Evolutionary conservation across 2,888 invertebrate genomes (phyloP), one percentile per base, ranked within the genome.

Genomic region (Epinotia nisella): DNA sequence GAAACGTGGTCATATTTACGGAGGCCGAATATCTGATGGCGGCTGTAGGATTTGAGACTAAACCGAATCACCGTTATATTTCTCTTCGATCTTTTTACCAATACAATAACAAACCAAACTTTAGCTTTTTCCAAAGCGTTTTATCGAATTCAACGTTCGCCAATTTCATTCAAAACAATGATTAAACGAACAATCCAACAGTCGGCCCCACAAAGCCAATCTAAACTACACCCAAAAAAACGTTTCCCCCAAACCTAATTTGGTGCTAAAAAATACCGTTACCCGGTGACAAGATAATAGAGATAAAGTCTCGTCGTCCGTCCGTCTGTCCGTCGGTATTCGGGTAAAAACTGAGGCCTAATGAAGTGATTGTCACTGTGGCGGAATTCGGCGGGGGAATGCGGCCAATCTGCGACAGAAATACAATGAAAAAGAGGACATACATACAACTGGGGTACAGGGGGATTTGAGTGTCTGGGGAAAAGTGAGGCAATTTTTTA

Each of bases 361-460:
- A 88, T 87, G 85, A 86, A 87, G 86, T 80, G 85, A 84, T 87
- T 87, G 84, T 76, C 88, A 80, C 86, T 75, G 49, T 15, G 53
- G 53, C 85, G 75, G 39, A 49, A 49, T 49, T 7, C 49, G 5
- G 49, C 15, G 45, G 17, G 21, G 72, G 70, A 75, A 78, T 77
- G 76, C 62, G 71, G 45, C 58, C 58, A 58, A 58, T 58, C 58
- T 58, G 35, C 29, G 35, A 58, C 35, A 58, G 35, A 58, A 35
- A 55, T 58, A 58, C 58, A 58, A 35, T 58, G 49, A 56, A 56
- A 56, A n/a, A 29, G 5, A 15, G 29, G 58, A n/a, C n/a, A n/a
- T n/a, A 29, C 2, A n/a, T n/a, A 58, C 35, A 58, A 15, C n/a
- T 58, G 35, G 19, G 17, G 19, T 19, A 9, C 17, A 9, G n/a